Conservation (phyloP, 2,797 vertebrate genomes). For the Gephyroberyx darwinii region DNA sequence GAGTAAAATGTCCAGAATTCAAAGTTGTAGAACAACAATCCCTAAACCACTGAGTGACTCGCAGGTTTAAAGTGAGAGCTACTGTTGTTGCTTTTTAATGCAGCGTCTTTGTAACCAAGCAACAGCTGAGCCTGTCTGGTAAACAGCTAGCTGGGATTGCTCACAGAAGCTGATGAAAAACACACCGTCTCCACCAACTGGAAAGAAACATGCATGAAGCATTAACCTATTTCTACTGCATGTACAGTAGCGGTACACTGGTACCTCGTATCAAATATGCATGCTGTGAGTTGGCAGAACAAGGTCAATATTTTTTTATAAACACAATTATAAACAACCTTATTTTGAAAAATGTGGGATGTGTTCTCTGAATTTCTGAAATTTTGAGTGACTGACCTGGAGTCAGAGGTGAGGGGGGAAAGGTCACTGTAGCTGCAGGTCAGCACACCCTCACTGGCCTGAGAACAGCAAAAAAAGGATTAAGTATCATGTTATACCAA, state of each 20-base stretch:
- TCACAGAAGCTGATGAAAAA: slow-evolving; percentile 48
- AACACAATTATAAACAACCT: neutral
- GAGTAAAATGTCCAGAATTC: slow-evolving; percentile 8
- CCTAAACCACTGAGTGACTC: neutral
- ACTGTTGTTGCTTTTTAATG: slow-evolving; percentile 47
- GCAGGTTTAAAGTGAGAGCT: slow-evolving; percentile 29
- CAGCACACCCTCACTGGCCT: slow-evolving; percentile 83
- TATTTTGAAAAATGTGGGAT: neutral
- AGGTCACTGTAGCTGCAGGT: slow-evolving; percentile 78
- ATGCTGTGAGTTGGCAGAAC: slow-evolving; percentile 22
- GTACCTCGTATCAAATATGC: slow-evolving; percentile 51
- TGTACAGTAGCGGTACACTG: slow-evolving; percentile 23
- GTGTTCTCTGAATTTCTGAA: neutral
- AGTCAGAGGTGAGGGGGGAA: slow-evolving; percentile 49
- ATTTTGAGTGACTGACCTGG: slow-evolving; percentile 67
- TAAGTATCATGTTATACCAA: neutral
- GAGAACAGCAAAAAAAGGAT: slow-evolving; percentile 32
- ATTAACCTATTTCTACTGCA: slow-evolving; percentile 39
- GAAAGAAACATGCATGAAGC: slow-evolving; percentile 28
- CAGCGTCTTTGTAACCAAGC: slow-evolving; percentile 68
- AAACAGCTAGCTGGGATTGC: slow-evolving; percentile 60
- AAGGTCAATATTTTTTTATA: neutral
- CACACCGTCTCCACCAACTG: slow-evolving; percentile 20
- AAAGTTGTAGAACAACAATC: neutral
- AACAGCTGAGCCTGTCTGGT: slow-evolving; percentile 57